These are phyloP conservation scores for Desmodus rotundus DNA, from an alignment of 2,113 vertebrate species.

Conservation along the genomic window DNA sequence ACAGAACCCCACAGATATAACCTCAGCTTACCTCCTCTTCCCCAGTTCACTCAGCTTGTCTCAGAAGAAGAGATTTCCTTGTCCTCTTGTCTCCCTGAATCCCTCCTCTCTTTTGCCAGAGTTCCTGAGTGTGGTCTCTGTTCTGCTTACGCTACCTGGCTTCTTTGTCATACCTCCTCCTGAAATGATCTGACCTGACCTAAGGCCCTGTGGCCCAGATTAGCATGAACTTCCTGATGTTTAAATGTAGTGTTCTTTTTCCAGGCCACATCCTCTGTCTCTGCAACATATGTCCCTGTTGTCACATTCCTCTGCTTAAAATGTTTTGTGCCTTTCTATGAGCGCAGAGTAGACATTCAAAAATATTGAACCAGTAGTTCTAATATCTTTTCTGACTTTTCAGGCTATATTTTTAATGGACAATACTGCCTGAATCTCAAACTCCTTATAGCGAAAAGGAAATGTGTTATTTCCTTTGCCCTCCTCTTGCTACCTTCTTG, in stretches of 20 bases:
- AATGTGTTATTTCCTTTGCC: background rate
- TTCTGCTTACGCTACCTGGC: background rate
- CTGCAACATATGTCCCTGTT: background rate
- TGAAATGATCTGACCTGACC: background rate
- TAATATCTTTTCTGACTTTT: background rate
- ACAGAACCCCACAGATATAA: background rate
- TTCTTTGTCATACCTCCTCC: background rate
- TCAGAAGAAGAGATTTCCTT: background rate
- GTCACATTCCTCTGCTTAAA: slow-evolving; percentile 4
- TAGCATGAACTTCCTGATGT: background rate
- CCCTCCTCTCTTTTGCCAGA: background rate
- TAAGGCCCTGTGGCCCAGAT: background rate
- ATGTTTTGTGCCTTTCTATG: background rate
- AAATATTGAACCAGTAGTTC: background rate
- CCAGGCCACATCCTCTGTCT: background rate
- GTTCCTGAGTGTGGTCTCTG: background rate
- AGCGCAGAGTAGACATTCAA: background rate
- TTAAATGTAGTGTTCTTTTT: background rate
- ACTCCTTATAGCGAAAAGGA: background rate
- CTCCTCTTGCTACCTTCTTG: background rate
- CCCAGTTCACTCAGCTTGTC: background rate
- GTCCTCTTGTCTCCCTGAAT: background rate
- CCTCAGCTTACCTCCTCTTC: background rate
- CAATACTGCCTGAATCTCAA: background rate
- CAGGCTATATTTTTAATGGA: background rate